A percentile compares a stretch with the other conserved stretches of the same genome.
phyloP scores from a whole-genome alignment of 2,888 invertebrate species.

The Cerastis leucographa region DNA sequence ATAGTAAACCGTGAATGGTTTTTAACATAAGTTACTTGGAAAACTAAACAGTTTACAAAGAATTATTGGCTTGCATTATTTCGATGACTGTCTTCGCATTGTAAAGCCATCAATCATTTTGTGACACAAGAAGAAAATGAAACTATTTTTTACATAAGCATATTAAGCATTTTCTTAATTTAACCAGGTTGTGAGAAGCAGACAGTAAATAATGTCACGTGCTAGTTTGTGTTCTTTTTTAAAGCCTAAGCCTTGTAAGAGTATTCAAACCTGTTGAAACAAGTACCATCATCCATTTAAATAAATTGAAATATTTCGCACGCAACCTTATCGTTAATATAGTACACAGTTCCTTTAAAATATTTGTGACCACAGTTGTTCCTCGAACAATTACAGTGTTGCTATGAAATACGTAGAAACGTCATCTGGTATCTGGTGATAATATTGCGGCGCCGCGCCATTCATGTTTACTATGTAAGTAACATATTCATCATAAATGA shows the following conservation, averaged over 20 bases:
- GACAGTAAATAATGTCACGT: background rate
- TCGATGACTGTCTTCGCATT: constrained; percentile 17
- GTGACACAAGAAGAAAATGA: background rate
- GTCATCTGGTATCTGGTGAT: constrained; percentile 30
- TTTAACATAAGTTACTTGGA: constrained; percentile 36
- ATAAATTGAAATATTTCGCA: constrained; percentile 19
- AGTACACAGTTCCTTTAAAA: constrained; percentile 9
- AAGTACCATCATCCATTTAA: background rate
- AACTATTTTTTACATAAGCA: background rate
- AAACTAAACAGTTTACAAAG: constrained; percentile 33
- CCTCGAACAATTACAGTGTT: constrained; percentile 33
- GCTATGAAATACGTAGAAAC: constrained; percentile 37
- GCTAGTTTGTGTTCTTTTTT: constrained; percentile 1
- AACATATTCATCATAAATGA: constrained; percentile 14
- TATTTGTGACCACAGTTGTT: constrained; percentile 30
- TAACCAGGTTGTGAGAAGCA: background rate
- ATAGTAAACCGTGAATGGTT: constrained; percentile 53
- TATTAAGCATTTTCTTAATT: background rate
- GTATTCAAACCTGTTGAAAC: constrained; percentile 6
- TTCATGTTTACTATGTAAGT: constrained; percentile 29
- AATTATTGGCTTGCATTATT: constrained; percentile 38
- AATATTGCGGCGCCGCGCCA: constrained; percentile 17
- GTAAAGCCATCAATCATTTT: background rate
- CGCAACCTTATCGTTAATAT: background rate
- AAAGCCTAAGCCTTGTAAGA: too few relatives aligned